Evolutionary conservation across 2,888 invertebrate species (phyloP).

Genomic region (Aethes cnicana): DNA sequence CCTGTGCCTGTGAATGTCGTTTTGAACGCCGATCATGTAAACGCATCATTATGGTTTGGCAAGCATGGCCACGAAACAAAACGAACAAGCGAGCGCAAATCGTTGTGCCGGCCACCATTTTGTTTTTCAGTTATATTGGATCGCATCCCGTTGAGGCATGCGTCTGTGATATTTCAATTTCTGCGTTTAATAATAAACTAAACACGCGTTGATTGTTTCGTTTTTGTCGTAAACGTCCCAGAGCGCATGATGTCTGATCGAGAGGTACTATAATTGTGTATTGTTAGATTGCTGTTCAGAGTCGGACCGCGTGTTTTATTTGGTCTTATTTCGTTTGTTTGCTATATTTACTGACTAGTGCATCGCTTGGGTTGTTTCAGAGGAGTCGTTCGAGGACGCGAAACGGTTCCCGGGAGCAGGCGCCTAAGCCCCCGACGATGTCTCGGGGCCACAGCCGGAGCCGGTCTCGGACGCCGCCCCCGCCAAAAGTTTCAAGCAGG

Average conservation of each 20-base stretch:
- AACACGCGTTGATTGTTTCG: slow-evolving; percentile 54
- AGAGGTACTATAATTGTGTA: slow-evolving; percentile 72
- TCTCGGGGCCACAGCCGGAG: slow-evolving; percentile 75
- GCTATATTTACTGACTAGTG: slow-evolving; percentile 45
- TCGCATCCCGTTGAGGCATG: slow-evolving; percentile 47
- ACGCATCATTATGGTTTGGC: too few species aligned
- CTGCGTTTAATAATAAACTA: slow-evolving; percentile 58
- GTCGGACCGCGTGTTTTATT: slow-evolving; percentile 68
- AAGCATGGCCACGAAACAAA: slow-evolving; percentile 19
- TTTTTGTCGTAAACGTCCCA: slow-evolving; percentile 49
- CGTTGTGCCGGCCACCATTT: slow-evolving; percentile 52
- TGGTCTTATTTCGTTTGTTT: slow-evolving; percentile 41
- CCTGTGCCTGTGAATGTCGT: too few species aligned
- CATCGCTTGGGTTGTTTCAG: slow-evolving; percentile 61
- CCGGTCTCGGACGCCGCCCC: slow-evolving; percentile 79
- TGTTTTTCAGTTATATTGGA: slow-evolving; percentile 61
- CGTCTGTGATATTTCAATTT: slow-evolving; percentile 51
- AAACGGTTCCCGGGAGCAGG: slow-evolving; percentile 76
- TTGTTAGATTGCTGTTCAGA: slow-evolving; percentile 42
- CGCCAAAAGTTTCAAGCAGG: slow-evolving; percentile 72
- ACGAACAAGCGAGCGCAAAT: slow-evolving; percentile 31
- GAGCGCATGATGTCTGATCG: slow-evolving; percentile 72
- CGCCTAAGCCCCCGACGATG: slow-evolving; percentile 67
- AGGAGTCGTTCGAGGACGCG: slow-evolving; percentile 78
- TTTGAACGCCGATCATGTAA: too few species aligned